Base-by-base conservation (phyloP, 2,888 invertebrate species). In the Magallana nippona region DNA sequence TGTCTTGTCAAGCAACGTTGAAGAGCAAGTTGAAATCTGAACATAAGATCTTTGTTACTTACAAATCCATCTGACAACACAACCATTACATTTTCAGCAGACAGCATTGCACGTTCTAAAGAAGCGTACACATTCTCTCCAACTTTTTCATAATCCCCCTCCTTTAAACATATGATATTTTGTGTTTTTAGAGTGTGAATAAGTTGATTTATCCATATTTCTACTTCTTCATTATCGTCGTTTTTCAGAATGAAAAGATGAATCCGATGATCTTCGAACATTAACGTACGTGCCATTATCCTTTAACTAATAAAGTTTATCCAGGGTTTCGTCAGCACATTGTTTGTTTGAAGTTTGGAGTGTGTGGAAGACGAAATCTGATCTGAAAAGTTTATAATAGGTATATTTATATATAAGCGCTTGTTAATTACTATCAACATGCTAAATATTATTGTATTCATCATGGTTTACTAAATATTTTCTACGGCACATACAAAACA, bases 241-340 rank as follows among this genome's bases (percentile, higher is more conserved):
- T 71, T 15, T 15, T 22, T 71, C 71, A 71, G 71, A 11, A 71
- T 71, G 11, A 71, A 71, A 71, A 71, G 71, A 22, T 71, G 71
- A 22, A 71, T 71, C 10, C 32, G 15, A 60, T 44, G 8, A 44
- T 44, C 44, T 44, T 44, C 44, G 44, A 44, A 44, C 44, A 5
- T 8, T 44, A 44, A 44, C 44, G 44, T 44, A 44, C 44, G 44
- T 44, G 44, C 44, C 44, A 44, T 44, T n/a, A 60, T 60, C 44
- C 44, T 44, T 3, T 0, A 44, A 44, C 44, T 44, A 44, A 44
- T 44, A 44, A 44, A 44, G 44, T 44, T 44, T 44, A 5, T 44
- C 44, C 44, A 3, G 3, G 8, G 44, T 44, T 44, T 44, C 5
- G 44, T 5, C 44, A 44, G 44, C 44, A 44, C 44, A 44, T 5